Base-by-base conservation (phyloP, 2,113 vertebrate genomes). In the Buteo buteo region DNA sequence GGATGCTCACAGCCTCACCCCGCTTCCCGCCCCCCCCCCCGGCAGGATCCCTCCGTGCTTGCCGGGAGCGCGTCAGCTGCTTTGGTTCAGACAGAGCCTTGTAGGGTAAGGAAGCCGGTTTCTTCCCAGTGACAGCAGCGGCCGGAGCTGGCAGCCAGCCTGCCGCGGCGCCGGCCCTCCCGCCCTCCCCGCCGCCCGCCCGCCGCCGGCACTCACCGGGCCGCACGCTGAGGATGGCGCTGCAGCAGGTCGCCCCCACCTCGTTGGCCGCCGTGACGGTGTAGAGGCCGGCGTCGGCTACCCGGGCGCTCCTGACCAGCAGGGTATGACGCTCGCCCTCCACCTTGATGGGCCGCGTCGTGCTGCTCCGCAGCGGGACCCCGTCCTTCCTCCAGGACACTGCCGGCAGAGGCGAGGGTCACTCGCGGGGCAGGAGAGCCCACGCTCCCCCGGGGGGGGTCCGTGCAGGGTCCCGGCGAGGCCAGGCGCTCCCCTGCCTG, bases 241-340 rank as follows among this genome's bases (percentile, higher is more conserved):
- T 98, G 96, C 99, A 99, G 97, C 98, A 98, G 58, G 98, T 98
- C 74, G 98, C 98, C 52, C 99, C 99, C 95, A 99, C 97, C 92
- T 99, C 99, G 44, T 99, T 99, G 84, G 98, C 97, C 13, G 99
- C 99, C 0, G 98, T 99, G 55, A 99, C 98, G 1, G 95, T 98
- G 92, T 99, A 99, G 59, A 98, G 98, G 13, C 99, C 99, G 1
- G 98, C 98, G 22, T 99, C 99, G 8, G 95, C 97, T 2, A 92
- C 95, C 96, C 98, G 98, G 24, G 98, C 98, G 29, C 98, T 98
- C 91, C 98, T 98, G 65, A 99, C 98, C 82, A 99, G 97, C 95
- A 99, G 96, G 10, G 98, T 99, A 47, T 99, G 99, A 4, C 99
- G 98, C 95, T 99, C 99, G 0, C 99, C 99, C 88, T 99, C 99